Evolutionary conservation across 2,113 vertebrate genomes (phyloP), one percentile per base, ranked within the genome.

Genomic region (Perognathus longimembris): DNA sequence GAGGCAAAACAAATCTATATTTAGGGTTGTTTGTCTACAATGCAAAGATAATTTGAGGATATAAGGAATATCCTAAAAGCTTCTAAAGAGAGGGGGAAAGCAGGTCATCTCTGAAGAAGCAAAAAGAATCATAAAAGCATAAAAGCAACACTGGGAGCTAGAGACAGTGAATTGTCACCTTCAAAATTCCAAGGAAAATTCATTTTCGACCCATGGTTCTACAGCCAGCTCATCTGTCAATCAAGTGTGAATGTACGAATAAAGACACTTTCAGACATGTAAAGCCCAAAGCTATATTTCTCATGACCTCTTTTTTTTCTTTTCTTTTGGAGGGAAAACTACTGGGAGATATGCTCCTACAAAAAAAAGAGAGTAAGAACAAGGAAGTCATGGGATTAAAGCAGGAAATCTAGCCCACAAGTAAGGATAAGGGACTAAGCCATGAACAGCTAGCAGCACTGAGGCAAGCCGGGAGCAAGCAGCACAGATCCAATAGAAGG

Each of bases 231-330:
- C 71, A 79, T 70, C 42, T 95, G 70, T 30, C 91, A 76, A 86
- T 93, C 89, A 89, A 82, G 77, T 80, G 24, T 54, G 30, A 90
- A 61, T 45, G 1, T 7, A 91, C 14, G 18, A 90, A 84, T 90
- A 87, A 88, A 95, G 90, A 84, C 59, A 81, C 92, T 89, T 86
- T 80, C 84, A 95, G 89, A 89, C n/a, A 42, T n/a, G 34, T 36
- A 83, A 89, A 95, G n/a, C 81, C 24, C 86, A 78, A 91, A 61
- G 34, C 83, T 50, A 64, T 73, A 88, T 89, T 95, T 94, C 67
- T 63, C 32, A n/a, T 2, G 24, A 38, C 67, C 40, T 89, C 67
- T 81, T 92, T 87, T 73, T 86, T 77, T 45, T 6, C 11, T 45
- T 6, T 45, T 45, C 11, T 45, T 45, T 54, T 54, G 45, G 50